Evolutionary conservation across 2,797 vertebrate species (phyloP).

Genomic region (Ptychadena robeensis): DNA sequence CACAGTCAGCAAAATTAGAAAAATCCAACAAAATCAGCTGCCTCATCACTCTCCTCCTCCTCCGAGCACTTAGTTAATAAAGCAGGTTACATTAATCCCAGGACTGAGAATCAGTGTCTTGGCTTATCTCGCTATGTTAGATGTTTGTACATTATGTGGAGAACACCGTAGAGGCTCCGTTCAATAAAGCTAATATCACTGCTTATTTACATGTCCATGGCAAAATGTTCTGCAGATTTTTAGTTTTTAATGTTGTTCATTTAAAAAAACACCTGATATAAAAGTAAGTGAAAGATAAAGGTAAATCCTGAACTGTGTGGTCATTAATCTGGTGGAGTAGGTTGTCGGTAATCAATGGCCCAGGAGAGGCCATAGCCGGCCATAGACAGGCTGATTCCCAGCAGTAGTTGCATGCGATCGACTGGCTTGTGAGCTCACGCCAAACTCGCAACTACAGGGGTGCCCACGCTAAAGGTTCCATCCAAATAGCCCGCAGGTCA

Average conservation of each 20-base stretch:
- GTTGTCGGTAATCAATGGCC: background rate
- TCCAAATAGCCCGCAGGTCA: no score
- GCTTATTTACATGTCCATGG: background rate
- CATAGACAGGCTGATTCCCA: no score
- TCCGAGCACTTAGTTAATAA: slow-evolving; percentile 46
- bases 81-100: slow-evolving; percentile 47
- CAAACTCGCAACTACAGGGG: no score
- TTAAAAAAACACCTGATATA: no score
- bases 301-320: no score
- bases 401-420: no score
- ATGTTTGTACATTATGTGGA: background rate
- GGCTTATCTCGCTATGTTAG: background rate
- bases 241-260: background rate
- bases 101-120: background rate
- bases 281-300: no score
- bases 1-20: slow-evolving; percentile 54
- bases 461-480: no score
- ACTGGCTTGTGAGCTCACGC: no score
- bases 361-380: no score
- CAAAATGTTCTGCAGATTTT: background rate
- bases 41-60: slow-evolving; percentile 15
- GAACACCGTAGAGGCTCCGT: background rate
- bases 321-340: background rate
- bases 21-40: slow-evolving; percentile 49
- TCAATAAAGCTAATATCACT: background rate